Evolutionary conservation across 2,888 invertebrate species (phyloP).

Genomic region (Brachylomia viminalis): DNA sequence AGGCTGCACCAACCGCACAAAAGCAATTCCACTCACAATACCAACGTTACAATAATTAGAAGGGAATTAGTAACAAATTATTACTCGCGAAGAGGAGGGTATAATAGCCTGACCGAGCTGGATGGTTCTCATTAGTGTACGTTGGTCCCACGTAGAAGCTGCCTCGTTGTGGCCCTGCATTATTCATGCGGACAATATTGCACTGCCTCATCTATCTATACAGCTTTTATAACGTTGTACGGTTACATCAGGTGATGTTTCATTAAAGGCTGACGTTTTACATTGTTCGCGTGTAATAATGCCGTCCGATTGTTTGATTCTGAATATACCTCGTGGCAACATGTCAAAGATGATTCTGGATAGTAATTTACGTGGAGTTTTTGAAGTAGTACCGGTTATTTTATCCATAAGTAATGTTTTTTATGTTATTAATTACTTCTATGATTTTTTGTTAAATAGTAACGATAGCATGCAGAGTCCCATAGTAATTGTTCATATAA

Average conservation of each 20-base stretch:
- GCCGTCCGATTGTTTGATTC: conserved; percentile 67
- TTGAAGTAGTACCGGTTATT: no score
- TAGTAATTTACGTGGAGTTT: neutral
- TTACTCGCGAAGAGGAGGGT: conserved; percentile 83
- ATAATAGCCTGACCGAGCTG: conserved; percentile 83
- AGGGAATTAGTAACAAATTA: conserved; percentile 89
- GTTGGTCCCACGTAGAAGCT: conserved; percentile 79
- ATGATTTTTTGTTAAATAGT: no score
- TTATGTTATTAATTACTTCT: no score
- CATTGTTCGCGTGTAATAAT: conserved; percentile 70
- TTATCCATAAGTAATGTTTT: neutral
- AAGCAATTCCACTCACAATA: conserved; percentile 71
- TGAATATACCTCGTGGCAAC: conserved; percentile 36
- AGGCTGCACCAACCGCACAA: conserved; percentile 65
- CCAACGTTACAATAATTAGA: conserved; percentile 83
- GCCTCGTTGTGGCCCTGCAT: conserved; percentile 84
- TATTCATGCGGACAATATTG: conserved; percentile 90
- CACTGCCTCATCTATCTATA: conserved; percentile 80
- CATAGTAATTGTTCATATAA: neutral
- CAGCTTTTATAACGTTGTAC: conserved; percentile 73
- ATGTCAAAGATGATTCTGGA: conserved; percentile 30
- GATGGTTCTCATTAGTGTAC: conserved; percentile 88
- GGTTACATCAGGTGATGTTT: conserved; percentile 72
- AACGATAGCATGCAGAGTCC: neutral
- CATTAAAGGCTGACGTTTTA: conserved; percentile 74